Evolutionary conservation across 1,140 invertebrate genomes (phyloP).

Genomic region (Meteorus sp.): DNA sequence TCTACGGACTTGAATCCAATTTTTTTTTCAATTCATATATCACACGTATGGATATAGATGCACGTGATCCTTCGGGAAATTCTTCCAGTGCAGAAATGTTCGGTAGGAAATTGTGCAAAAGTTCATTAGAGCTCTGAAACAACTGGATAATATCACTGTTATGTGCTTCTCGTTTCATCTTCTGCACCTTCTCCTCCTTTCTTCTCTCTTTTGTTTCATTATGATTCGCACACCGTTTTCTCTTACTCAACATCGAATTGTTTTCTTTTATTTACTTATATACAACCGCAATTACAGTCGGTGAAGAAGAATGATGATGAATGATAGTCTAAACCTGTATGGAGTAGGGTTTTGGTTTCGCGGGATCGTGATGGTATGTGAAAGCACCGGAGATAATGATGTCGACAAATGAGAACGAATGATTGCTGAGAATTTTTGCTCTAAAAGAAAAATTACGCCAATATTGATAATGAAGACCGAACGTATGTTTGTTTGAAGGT

Average conservation of each 20-base stretch:
- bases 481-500: too few species aligned
- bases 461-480: too few species aligned
- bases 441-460: too few species aligned
- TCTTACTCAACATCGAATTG: too few species aligned
- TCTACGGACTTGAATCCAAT: too few species aligned
- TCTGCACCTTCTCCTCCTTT: constrained; percentile 3
- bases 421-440: constrained; percentile 15
- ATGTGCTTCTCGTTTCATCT: constrained; percentile 1
- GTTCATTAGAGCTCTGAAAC: constrained; percentile 23
- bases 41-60: too few species aligned
- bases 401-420: constrained; percentile 30
- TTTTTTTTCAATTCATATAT: too few species aligned
- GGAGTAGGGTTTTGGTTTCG: background rate
- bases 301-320: constrained; percentile 21
- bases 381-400: too few species aligned
- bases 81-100: constrained; percentile 11
- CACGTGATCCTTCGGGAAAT: background rate
- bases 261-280: too few species aligned
- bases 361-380: too few species aligned
- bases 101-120: constrained; percentile 15
- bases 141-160: constrained; percentile 18
- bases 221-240: too few species aligned
- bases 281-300: too few species aligned
- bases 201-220: constrained; percentile 6
- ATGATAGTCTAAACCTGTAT: constrained; percentile 16